Percentiles rank a stretch among this genome's conserved stretches.
Conservation (phyloP, 2,797 vertebrate species). For the Todus mexicanus region DNA sequence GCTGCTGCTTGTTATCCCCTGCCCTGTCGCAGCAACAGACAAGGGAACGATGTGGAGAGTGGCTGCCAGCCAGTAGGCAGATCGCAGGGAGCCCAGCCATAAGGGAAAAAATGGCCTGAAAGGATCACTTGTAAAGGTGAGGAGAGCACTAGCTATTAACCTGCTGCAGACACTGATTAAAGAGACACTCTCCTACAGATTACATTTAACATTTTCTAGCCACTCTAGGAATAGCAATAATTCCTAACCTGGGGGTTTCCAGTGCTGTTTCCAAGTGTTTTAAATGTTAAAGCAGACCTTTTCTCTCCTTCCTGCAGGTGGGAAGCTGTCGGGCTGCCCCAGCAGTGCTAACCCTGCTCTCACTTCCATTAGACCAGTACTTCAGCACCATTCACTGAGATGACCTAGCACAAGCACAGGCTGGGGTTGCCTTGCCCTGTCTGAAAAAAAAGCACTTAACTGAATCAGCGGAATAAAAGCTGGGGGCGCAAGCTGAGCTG, state of each 20-base stretch:
- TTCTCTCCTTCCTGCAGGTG: not conserved
- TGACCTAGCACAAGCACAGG: not conserved
- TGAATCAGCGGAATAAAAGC: not conserved
- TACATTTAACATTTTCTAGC: not conserved
- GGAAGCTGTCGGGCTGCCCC: not conserved
- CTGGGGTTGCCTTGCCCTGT: not conserved
- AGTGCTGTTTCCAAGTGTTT: not conserved
- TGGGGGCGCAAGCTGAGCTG: not conserved
- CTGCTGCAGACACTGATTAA: slow-evolving; percentile 41
- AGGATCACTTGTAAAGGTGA: slow-evolving; percentile 49
- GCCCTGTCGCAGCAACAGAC: slow-evolving; percentile 47
- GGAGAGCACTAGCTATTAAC: slow-evolving; percentile 26
- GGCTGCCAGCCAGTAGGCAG: slow-evolving; percentile 28
- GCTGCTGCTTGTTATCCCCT: slow-evolving; percentile 77
- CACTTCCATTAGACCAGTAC: not conserved
- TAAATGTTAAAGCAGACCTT: slow-evolving; percentile 11
- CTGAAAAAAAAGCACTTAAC: not conserved
- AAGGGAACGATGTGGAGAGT: slow-evolving; percentile 28
- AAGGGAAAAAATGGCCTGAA: slow-evolving; percentile 32
- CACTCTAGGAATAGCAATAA: not conserved
- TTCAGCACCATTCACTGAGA: not conserved
- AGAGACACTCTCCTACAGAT: not conserved
- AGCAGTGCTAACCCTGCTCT: not conserved
- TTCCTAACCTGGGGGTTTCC: not conserved
- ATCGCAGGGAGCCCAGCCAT: not conserved